These are phyloP conservation scores for Anthopleura sola DNA, from an alignment of 64 coral and sea anemone genomes.

Conservation along the genomic window DNA sequence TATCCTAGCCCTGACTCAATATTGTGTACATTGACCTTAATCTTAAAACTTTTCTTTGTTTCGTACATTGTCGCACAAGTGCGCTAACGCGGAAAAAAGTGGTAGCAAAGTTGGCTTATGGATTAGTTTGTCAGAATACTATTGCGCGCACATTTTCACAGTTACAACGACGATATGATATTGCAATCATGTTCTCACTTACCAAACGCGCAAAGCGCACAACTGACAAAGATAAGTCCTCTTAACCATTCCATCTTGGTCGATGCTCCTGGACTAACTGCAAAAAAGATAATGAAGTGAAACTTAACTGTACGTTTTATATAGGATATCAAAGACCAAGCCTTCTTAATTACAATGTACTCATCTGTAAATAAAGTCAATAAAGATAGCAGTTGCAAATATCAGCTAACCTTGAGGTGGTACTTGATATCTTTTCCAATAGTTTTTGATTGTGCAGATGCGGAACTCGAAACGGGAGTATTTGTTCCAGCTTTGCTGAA, in stretches of 20 bases:
- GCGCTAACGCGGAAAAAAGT: too few species aligned
- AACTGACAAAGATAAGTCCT: conserved; percentile 7
- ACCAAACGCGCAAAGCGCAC: conserved; percentile 9
- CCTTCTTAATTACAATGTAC: background rate
- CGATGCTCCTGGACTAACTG: background rate
- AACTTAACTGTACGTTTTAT: background rate
- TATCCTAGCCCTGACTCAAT: too few species aligned
- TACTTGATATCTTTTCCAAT: conserved; percentile 7
- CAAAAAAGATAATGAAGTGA: background rate
- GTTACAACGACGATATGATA: too few species aligned
- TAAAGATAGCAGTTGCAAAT: background rate
- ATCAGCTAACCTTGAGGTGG: background rate
- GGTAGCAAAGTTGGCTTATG: too few species aligned
- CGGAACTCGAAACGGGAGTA: background rate
- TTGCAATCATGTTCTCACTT: conserved; percentile 4
- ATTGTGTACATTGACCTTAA: too few species aligned
- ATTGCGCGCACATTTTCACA: too few species aligned
- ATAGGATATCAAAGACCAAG: background rate
- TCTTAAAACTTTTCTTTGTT: too few species aligned
- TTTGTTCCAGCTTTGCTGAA: background rate
- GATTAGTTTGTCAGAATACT: too few species aligned
- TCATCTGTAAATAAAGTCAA: background rate
- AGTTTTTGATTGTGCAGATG: conserved; percentile 6
- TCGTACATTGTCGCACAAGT: too few species aligned
- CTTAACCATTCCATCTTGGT: conserved; percentile 18